Base-by-base conservation (phyloP, 2,113 vertebrate genomes). In the Nesoenas mayeri region DNA sequence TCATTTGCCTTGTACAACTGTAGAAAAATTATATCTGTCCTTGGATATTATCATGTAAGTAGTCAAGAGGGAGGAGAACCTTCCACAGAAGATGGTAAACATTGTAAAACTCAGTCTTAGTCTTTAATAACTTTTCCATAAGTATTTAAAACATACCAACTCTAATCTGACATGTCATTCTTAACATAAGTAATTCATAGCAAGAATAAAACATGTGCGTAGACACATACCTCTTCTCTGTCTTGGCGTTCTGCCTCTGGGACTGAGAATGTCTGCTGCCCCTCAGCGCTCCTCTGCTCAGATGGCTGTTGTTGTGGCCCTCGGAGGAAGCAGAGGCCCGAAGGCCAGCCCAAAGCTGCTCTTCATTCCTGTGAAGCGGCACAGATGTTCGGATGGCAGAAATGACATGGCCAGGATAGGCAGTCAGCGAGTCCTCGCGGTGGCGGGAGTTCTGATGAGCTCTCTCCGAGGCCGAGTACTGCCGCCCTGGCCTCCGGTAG, bases 351-450 rank as follows among this genome's bases (percentile, higher is more conserved):
- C 90, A 95, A 2, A 73, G 77, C 31, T 96, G 96, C 32, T 95
- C 97, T 7, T 94, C 86, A 12, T 87, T 97, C 15, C 96, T 96
- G 91, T 98, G 98, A 48, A 98, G 98, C 0, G 98, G 98, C 91
- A 98, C 98, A 0, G 98, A 98, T 0, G 99, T 98, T 18, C 97
- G 98, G 92, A 99, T 95, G 42, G 98, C 98, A 4, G 99, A 99
- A 62, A 99, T 97, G 40, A 99, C 88, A 4, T 92, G 97, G 8
- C 97, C 98, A 5, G 98, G 96, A 42, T 96, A 97, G 12, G 96
- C 92, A 15, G 81, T 44, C 29, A 97, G 84, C 2, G 92, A 50
- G 65, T 97, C 96, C 79, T 98, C 97, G 0, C 11, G 95, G 34
- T 67, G 95, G 32, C 18, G 90, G 32, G 64, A 15, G 67, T 77